Percentiles rank a stretch among this genome's conserved stretches.
These are phyloP conservation scores for Scartelaos histophorus DNA, from an alignment of 2,113 vertebrate genomes.

Conservation along the genomic window DNA sequence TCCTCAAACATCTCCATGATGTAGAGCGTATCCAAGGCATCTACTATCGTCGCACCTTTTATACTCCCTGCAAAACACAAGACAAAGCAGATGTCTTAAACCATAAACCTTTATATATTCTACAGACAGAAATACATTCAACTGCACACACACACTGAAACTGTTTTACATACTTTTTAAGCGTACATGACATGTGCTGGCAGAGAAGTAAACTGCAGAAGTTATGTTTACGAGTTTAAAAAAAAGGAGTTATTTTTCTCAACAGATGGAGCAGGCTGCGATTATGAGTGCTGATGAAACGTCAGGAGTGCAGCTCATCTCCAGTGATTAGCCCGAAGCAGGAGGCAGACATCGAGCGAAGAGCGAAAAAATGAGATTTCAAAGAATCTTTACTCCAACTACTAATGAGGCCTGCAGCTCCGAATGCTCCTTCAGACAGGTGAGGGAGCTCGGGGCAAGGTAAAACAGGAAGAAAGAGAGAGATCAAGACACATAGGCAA, in stretches of 20 bases:
- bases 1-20: conserved; percentile 98
- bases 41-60: conserved; percentile 96
- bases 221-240: conserved; percentile 26
- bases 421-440: neutral
- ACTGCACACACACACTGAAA: neutral
- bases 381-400: conserved; percentile 14
- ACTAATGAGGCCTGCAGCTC: conserved; percentile 14
- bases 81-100: neutral
- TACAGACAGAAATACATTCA: neutral
- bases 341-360: conserved; percentile 44
- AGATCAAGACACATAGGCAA: neutral
- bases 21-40: conserved; percentile 92
- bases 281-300: conserved; percentile 47
- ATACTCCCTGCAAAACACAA: conserved; percentile 60
- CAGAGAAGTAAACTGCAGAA: conserved; percentile 34
- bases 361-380: conserved; percentile 21
- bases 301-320: conserved; percentile 44
- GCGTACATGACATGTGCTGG: conserved; percentile 19
- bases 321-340: conserved; percentile 47
- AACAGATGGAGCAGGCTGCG: conserved; percentile 54
- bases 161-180: neutral
- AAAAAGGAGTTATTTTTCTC: conserved; percentile 23
- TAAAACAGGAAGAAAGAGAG: conserved; percentile 24
- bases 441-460: conserved; percentile 7
- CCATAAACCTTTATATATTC: neutral